phyloP scores from a whole-genome alignment of 1,140 invertebrate species.

The Pogonus chalceus region DNA sequence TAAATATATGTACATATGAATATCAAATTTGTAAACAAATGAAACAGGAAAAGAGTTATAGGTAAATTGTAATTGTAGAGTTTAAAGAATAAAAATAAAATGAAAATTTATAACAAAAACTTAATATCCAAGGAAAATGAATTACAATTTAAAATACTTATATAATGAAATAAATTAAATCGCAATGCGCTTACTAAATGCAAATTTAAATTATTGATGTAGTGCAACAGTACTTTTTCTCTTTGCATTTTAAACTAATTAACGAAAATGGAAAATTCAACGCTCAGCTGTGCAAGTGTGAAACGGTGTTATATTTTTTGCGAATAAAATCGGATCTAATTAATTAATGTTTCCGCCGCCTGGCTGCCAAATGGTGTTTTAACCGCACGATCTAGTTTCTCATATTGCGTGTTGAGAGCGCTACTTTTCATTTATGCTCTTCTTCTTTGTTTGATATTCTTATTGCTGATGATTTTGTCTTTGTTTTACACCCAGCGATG shows the following conservation, averaged over 20 bases:
- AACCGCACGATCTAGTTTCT: background rate
- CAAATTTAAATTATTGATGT: no score
- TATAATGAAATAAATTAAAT: no score
- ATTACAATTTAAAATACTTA: no score
- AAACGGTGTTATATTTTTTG: background rate
- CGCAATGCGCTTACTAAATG: no score
- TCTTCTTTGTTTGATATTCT: background rate
- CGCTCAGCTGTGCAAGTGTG: background rate
- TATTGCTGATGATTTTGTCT: background rate
- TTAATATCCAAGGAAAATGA: no score
- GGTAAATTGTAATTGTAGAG: no score
- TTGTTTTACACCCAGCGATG: background rate
- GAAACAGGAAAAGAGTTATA: no score
- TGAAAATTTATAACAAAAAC: no score
- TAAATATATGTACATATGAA: no score
- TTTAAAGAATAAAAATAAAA: no score
- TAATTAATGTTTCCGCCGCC: background rate
- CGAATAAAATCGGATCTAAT: background rate
- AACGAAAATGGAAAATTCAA: background rate
- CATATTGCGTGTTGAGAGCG: background rate
- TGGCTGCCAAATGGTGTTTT: background rate
- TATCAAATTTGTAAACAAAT: no score
- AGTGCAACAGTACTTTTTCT: no score
- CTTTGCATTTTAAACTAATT: background rate
- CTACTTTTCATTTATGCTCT: background rate